These are phyloP conservation scores for Eupeodes latifasciatus DNA, from an alignment of 2,888 invertebrate genomes.

Conservation along the genomic window DNA sequence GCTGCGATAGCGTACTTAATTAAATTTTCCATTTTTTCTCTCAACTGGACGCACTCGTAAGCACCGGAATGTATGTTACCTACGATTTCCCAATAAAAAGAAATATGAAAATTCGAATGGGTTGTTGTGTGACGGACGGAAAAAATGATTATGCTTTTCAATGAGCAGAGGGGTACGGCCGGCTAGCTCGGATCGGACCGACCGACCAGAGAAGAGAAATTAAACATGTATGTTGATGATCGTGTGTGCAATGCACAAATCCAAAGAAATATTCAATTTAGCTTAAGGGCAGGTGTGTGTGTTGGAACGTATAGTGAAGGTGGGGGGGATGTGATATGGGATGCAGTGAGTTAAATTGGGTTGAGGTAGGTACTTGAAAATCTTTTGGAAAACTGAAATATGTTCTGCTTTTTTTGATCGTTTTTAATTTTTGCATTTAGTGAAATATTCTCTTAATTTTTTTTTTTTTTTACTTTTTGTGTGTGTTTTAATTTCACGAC, in stretches of 20 bases:
- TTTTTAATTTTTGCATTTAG: conserved; percentile 26
- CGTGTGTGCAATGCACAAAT: conserved; percentile 51
- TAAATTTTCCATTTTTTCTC: conserved; percentile 72
- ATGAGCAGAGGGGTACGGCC: conserved; percentile 23
- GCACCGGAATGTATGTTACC: conserved; percentile 46
- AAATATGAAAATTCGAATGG: conserved; percentile 8
- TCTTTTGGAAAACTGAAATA: conserved; percentile 51
- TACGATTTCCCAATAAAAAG: conserved; percentile 13
- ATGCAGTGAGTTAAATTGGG: too few species aligned
- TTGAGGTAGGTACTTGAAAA: conserved; percentile 6
- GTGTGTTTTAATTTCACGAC: conserved; percentile 14
- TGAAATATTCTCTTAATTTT: neutral
- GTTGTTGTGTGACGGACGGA: conserved; percentile 8
- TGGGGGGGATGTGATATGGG: too few species aligned
- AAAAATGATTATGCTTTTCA: conserved; percentile 54
- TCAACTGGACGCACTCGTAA: conserved; percentile 65
- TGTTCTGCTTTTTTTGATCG: conserved; percentile 7
- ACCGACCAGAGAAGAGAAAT: neutral
- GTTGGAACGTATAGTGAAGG: neutral
- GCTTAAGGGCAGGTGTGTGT: conserved; percentile 65
- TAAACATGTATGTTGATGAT: conserved; percentile 1
- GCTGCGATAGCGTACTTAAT: conserved; percentile 55
- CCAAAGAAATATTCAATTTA: conserved; percentile 70
- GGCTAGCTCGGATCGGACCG: neutral
- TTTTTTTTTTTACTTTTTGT: neutral